Base-by-base conservation (phyloP, 2,113 vertebrate species). In the Morphnarchus princeps region DNA sequence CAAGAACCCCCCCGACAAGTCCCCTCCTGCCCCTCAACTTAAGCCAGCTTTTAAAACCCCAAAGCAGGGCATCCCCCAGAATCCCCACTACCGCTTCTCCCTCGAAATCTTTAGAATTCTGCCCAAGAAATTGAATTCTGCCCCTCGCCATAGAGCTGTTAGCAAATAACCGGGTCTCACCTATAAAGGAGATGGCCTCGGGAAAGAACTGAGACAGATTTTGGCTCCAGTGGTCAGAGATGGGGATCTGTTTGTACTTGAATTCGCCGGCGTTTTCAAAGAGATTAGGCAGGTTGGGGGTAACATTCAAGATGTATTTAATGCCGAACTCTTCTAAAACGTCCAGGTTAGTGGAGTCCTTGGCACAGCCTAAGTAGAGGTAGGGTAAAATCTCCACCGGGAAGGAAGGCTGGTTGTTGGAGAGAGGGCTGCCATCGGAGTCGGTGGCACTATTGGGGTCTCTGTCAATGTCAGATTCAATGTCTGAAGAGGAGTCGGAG, bases 161-260 rank as follows among this genome's bases (percentile, higher is more conserved):
- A 36, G 61, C 38, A 61, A 94, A 59, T 24, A 72, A 81, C n/a
- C 9, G 47, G 16, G 42, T 96, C 99, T 99, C 94, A 99, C 99
- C 99, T 95, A 99, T 99, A 89, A 99, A 99, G 95, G 99, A 98
- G 98, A 99, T 99, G 96, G 99, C 99, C 97, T 99, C 99, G 1
- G 99, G 99, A 90, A 99, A 99, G 98, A 99, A 99, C 98, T 99
- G 99, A 11, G 99, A 99, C 58, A 99, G 98, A 82, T 99, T 99
- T 97, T 99, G 99, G 98, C 99, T 99, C 99, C 99, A 99, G 98
- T 99, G 99, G 92, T 99, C 99, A 34, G 99, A 99, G 97, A 99
- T 99, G 17, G 99, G 99, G 95, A 99, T 99, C 98, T 99, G 99
- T 96, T 99, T 99, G 98, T 99, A 99, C 96, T 99, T 99, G 88